These are phyloP conservation scores for Hephaestus fuliginosus DNA, from an alignment of 2,797 vertebrate genomes.

Conservation along the genomic window DNA sequence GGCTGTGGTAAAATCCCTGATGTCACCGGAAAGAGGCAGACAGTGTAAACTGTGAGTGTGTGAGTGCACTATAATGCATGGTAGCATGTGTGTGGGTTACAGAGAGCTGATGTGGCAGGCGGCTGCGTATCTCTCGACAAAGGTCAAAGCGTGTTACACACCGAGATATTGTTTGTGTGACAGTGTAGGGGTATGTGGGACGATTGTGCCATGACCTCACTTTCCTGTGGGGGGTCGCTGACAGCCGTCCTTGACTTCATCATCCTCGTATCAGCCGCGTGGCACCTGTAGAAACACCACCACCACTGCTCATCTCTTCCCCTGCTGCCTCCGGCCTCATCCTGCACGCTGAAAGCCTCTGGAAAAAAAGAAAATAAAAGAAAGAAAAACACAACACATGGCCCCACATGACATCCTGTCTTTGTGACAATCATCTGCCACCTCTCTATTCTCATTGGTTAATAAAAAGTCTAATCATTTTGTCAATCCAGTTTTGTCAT, in stretches of 20 bases:
- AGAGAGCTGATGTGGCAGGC: conserved; percentile 49
- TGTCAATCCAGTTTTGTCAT: not conserved
- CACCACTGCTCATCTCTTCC: conserved; percentile 36
- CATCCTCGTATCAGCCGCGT: conserved; percentile 36
- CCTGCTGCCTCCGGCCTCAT: conserved; percentile 37
- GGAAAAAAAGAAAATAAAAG: conserved; percentile 1
- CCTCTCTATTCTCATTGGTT: not conserved
- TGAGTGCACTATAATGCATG: not conserved
- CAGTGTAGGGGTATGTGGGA: conserved; percentile 8
- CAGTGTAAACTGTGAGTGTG: conserved; percentile 7
- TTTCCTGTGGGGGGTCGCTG: conserved; percentile 46
- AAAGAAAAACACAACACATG: not conserved
- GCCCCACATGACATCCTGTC: conserved; percentile 19
- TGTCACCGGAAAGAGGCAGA: conserved; percentile 23
- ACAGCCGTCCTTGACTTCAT: conserved; percentile 44
- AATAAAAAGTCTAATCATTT: not conserved
- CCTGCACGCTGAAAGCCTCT: conserved; percentile 10
- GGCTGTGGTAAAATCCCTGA: conserved; percentile 12
- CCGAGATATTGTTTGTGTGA: conserved; percentile 24
- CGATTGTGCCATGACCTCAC: conserved; percentile 59
- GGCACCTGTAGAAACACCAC: conserved; percentile 33
- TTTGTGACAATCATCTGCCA: conserved; percentile 20
- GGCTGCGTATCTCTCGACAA: conserved; percentile 15
- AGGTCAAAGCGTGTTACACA: conserved; percentile 32
- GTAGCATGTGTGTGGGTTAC: conserved; percentile 24